Conservation (phyloP, 2,797 vertebrate genomes). For the Protonibea diacanthus region DNA sequence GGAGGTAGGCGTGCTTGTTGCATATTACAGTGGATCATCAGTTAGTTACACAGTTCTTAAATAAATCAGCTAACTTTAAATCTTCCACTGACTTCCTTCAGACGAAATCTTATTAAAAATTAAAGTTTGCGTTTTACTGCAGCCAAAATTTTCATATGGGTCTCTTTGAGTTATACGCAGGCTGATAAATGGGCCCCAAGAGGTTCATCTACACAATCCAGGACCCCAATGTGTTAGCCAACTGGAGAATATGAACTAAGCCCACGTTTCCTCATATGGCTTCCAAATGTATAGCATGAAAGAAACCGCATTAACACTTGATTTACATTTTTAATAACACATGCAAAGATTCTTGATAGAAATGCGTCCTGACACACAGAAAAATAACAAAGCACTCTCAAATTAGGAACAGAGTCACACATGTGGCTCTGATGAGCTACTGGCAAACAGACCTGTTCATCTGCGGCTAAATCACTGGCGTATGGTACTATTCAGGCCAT, state of each 20-base stretch:
- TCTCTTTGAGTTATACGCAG: conserved; percentile 42
- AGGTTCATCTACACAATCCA: conserved; percentile 30
- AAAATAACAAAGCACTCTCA: conserved; percentile 23
- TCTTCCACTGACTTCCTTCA: neutral
- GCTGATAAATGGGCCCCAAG: conserved; percentile 54
- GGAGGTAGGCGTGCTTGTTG: neutral
- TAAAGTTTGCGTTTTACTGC: conserved; percentile 21
- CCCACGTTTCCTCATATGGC: conserved; percentile 42
- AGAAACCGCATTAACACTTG: conserved; percentile 38
- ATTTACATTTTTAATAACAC: conserved; percentile 48
- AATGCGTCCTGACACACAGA: conserved; percentile 26
- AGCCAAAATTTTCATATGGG: conserved; percentile 52
- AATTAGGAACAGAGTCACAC: conserved; percentile 45
- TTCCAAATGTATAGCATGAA: conserved; percentile 44
- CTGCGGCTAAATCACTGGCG: conserved; percentile 27
- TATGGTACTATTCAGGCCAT: conserved; percentile 28
- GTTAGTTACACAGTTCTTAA: neutral
- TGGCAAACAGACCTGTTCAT: conserved; percentile 49
- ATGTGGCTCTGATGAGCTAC: conserved; percentile 66
- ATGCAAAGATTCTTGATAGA: conserved; percentile 15
- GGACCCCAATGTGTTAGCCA: conserved; percentile 41
- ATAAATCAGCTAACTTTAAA: conserved; percentile 20
- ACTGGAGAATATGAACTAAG: conserved; percentile 33
- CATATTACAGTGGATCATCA: neutral
- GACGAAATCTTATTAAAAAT: conserved; percentile 23